Percentiles rank a stretch among this genome's conserved stretches.
phyloP scores from a whole-genome alignment of 2,888 invertebrate genomes.

The Apotomis turbidana region DNA sequence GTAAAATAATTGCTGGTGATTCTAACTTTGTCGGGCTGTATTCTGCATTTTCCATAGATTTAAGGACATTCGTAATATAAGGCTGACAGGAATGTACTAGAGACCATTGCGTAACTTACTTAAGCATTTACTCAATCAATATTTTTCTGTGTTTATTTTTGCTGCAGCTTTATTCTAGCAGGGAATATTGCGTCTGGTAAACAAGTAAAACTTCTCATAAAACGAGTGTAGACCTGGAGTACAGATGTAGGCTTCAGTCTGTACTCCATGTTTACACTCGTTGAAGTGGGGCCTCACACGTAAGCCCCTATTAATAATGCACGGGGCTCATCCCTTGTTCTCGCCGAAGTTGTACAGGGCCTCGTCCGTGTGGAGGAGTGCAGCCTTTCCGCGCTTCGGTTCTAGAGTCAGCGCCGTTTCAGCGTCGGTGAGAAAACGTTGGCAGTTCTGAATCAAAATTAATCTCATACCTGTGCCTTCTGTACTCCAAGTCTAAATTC shows the following conservation, averaged over 20 bases:
- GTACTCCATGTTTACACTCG: slow-evolving; percentile 90
- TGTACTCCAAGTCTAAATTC: slow-evolving; percentile 92
- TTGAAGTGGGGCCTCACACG: slow-evolving; percentile 93
- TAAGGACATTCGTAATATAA: too few species aligned
- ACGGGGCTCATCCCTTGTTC: slow-evolving; percentile 95
- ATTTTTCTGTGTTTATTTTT: too few species aligned
- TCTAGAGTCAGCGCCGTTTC: slow-evolving; percentile 91
- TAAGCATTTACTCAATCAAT: too few species aligned
- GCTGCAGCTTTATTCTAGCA: too few species aligned
- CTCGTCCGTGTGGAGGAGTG: slow-evolving; percentile 95
- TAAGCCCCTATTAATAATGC: slow-evolving; percentile 93
- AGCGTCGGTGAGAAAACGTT: slow-evolving; percentile 84
- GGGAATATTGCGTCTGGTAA: too few species aligned
- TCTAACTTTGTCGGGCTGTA: background rate
- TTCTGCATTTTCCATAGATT: too few species aligned
- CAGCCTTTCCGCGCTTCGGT: slow-evolving; percentile 83
- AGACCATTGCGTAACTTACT: too few species aligned
- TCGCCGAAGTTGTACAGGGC: slow-evolving; percentile 95
- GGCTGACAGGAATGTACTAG: too few species aligned
- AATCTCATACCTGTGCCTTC: slow-evolving; percentile 88
- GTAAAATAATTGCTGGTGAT: too few species aligned
- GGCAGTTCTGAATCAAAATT: too few species aligned
- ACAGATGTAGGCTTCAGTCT: slow-evolving; percentile 69
- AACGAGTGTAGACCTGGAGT: too few species aligned
- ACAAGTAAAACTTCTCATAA: too few species aligned